Evolutionary conservation across 1,140 invertebrate genomes (phyloP), one percentile per base, ranked within the genome.

Genomic region (Drosophila pallidifrons): DNA sequence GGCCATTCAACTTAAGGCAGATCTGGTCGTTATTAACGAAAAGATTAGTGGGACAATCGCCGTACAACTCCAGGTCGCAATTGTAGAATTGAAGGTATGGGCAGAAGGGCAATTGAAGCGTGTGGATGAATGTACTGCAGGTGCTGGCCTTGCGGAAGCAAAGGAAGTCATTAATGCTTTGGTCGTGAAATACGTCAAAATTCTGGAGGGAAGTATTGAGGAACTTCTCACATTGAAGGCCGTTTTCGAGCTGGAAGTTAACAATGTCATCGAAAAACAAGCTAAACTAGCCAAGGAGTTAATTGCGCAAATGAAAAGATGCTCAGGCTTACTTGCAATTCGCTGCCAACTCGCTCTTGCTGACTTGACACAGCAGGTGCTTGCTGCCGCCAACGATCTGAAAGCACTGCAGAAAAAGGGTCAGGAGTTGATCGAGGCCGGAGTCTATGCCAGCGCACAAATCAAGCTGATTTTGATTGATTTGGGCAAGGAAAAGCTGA

Each of bases 61-160:
- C 0, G 10, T 5, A 0, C 57, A 82, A 4, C 5, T 46, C 0
- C 6, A 13, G 1, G 58, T 52, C 3, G 55, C 65, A 5, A 38
- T 73, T 1, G 16, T 11, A 13, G 38, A 41, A 2, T 55, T 76
- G 43, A 15, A 46, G 25, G 8, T 35, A 3, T 88, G 83, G 83
- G 20, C 25, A 1, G 64, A 65, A 5, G 38, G 6, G 4, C 77
- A 88, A 30, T 43, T 88, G 35, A 20, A 70, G 0, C 59, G 67
- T 3, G 83, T 78, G 4, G 49, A 79, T 11, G 5, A 51, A 0
- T 5, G 7, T 20, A 75, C 72, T 15, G 25, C 58, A 7, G 82
- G 68, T 6, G 20, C 1, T 0, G 67, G 58, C 11, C 6, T 28
- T 54, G 6, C 11, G 11, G 8, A 25, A 28, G 47, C 47, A 11